Percentiles rank a stretch among this genome's conserved stretches.
Evolutionary conservation across 2,113 vertebrate genomes (phyloP).

Genomic region (Vidua chalybeata): DNA sequence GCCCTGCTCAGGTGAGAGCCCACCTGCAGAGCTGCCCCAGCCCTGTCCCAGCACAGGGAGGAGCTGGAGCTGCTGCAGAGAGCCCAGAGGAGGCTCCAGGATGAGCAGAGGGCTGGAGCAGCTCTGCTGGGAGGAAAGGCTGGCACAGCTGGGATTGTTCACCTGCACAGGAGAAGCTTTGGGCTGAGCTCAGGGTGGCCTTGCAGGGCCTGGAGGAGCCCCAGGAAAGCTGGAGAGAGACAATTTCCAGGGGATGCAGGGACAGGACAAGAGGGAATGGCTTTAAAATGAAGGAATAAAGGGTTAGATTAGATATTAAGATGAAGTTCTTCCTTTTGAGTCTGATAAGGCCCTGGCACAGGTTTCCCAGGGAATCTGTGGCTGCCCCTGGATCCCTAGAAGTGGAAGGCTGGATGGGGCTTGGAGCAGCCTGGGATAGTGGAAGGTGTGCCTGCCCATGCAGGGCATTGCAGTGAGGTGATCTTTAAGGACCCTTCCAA

Average conservation of each 20-base stretch:
- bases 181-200: background rate
- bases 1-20: background rate
- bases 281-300: background rate
- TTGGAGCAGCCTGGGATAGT: rapidly evolving
- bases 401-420: background rate
- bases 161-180: background rate
- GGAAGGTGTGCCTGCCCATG: background rate
- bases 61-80: background rate
- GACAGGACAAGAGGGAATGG: background rate
- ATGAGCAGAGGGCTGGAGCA: background rate
- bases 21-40: background rate
- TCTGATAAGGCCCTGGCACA: rapidly evolving
- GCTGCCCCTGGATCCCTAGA: background rate
- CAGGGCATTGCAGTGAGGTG: background rate
- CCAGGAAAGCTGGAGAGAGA: background rate
- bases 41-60: background rate
- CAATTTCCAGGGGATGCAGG: background rate
- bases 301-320: background rate
- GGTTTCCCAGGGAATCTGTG: background rate
- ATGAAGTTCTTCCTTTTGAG: rapidly evolving
- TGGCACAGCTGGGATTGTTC: background rate
- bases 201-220: background rate
- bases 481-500: background rate
- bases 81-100: background rate
- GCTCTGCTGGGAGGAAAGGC: background rate